Evolutionary conservation across 2,888 invertebrate species (phyloP), one percentile per base, ranked within the genome.

Genomic region (Drosophila greeni): DNA sequence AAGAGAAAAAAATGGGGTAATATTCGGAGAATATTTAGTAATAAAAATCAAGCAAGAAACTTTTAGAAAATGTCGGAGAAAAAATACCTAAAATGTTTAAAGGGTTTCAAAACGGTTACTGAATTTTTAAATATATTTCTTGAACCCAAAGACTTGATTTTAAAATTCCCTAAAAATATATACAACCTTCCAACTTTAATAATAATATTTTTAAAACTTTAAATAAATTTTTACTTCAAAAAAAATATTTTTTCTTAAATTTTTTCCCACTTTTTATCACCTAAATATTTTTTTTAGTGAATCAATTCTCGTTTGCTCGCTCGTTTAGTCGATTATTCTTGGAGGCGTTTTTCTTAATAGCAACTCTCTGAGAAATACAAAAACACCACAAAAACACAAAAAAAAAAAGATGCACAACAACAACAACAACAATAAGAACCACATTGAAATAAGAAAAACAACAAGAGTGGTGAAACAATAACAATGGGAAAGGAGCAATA

Each of bases 331-430:
- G 79, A 79, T 70, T 76, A 74, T 83, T 64, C 86, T 76, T 80
- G 85, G 73, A 82, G 86, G 83, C 85, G 85, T 84, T 84, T 85
- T 83, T 79, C 86, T 78, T 86, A 78, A 82, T 81, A 74, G 78
- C 59, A 74, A 77, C 70, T 65, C 70, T 65, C 45, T 36, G 54
- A 54, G 65, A 52, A 66, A 49, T 65, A 39, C 45, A 55, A 29
- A 37, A 40, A 52, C 54, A 24, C 33, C n/a, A 39, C 45, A 55
- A 29, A 37, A 40, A 52, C 54, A 24, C 33, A n/a, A n/a, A 26
- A 68, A 20, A 20, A 39, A 31, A 34, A 62, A 56, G 29, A 37
- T 18, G 2, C 20, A 39, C 20, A 12, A 39, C 12, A 39, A 39
- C 39, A 37, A 9, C 48, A 70, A 82, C 64, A 24, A 11, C 42